These are phyloP conservation scores for Eulemur mongoz DNA, from an alignment of 2,797 vertebrate genomes.

Conservation along the genomic window DNA sequence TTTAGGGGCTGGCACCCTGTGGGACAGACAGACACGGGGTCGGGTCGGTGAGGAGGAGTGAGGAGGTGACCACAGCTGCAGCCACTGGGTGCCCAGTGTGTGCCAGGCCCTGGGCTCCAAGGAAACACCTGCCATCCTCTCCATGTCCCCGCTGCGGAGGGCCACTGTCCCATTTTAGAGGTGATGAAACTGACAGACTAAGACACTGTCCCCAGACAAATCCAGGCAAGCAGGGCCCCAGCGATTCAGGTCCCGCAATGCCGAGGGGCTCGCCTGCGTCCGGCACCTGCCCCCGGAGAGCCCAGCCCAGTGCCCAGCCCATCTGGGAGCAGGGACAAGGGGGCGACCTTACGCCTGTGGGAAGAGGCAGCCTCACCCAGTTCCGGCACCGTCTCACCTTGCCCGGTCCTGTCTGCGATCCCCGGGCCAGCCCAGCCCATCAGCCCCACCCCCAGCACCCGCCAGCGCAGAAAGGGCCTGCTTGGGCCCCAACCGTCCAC, in stretches of 20 bases:
- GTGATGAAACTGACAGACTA: not conserved
- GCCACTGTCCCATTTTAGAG: too few species aligned
- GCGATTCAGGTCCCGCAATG: not conserved
- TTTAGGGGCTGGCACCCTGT: not conserved
- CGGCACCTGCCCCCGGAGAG: not conserved
- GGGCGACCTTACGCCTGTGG: not conserved
- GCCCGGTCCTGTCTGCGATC: not conserved
- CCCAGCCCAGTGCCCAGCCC: not conserved
- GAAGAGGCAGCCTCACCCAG: not conserved
- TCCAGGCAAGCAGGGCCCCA: too few species aligned
- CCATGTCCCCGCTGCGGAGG: not conserved
- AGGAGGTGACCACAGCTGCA: not conserved
- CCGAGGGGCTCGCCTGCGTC: not conserved
- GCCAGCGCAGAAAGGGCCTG: not conserved
- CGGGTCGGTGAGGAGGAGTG: fast-evolving
- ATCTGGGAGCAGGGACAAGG: not conserved
- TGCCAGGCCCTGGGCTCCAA: not conserved
- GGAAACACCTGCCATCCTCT: not conserved
- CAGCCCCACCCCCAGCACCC: not conserved
- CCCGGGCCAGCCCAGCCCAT: not conserved
- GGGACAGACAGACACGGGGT: not conserved
- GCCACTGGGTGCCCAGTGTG: not conserved
- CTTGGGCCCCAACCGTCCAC: not conserved
- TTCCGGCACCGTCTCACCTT: not conserved
- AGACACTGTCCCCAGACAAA: not conserved